Evolutionary conservation across 2,113 vertebrate genomes (phyloP), one percentile per base, ranked within the genome.

Genomic region (Podarcis cretensis): DNA sequence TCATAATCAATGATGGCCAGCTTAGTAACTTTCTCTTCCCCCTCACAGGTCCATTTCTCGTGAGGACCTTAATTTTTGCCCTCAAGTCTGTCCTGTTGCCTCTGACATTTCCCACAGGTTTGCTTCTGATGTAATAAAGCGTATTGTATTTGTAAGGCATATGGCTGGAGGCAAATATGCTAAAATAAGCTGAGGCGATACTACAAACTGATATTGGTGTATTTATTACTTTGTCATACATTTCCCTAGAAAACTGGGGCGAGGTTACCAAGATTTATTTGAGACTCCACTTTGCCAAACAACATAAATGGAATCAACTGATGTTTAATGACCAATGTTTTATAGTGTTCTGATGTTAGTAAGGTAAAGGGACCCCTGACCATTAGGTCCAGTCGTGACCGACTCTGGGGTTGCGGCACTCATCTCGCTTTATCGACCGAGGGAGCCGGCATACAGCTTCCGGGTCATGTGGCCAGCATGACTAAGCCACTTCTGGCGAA

Each of bases 51-150:
- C 74, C 27, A 37, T 74, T 37, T 65, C 7, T 43, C 23, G 30
- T 40, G 5, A 8, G 30, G 20, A 27, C 5, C 27, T 79, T 48
- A 43, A 48, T 43, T 8, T 57, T 32, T 77, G 20, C 23, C 74
- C 73, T 5, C 7, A 21, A 21, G 13, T 7, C 23, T 20, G 32
- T 27, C 48, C 68, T 48, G 30, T 48, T 65, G 37, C 6, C 3
- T 54, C 68, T 84, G 35, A 66, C 32, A 59, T 21, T 16, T 75
- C 79, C 59, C 43, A 81, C 40, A 32, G 13, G 73, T 63, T 32
- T 27, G 65, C 32, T 79, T 25, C 59, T 85, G 82, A 91, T 80
- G 85, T 12, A 81, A 81, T 77, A 88, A 88, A 69, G 90, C 27
- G 83, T 66, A 68, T 81, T 81, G 78, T 76, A 13, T 63, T 63